A percentile compares a stretch with the other conserved stretches of the same genome.
Conservation (phyloP, 2,113 vertebrate genomes). For the Saiga tatarica region DNA sequence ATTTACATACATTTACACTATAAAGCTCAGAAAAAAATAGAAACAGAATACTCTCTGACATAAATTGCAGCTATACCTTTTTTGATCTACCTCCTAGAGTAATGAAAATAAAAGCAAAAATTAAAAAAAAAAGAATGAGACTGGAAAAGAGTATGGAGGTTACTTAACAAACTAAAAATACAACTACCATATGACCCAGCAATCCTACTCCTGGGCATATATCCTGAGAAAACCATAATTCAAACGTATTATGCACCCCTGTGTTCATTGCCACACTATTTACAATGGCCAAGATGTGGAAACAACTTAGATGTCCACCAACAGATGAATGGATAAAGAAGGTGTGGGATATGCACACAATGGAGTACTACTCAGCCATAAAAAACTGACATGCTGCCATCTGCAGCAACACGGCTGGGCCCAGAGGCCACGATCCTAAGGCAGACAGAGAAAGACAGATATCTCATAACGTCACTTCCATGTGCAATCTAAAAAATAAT, state of each 20-base stretch:
- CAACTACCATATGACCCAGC: neutral
- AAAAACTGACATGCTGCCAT: neutral
- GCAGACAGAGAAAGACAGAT: neutral
- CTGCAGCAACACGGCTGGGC: neutral
- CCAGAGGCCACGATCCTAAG: neutral
- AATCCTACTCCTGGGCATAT: neutral
- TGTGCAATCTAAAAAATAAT: neutral
- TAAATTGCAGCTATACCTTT: neutral
- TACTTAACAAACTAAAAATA: neutral
- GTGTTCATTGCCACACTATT: neutral
- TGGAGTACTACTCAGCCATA: neutral
- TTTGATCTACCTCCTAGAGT: neutral
- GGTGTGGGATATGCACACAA: neutral
- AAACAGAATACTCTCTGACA: neutral
- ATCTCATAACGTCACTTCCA: neutral
- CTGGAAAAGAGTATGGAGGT: neutral
- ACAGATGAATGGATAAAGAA: neutral
- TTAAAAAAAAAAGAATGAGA: neutral
- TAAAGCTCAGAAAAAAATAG: neutral
- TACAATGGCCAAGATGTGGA: neutral
- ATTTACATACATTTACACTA: neutral
- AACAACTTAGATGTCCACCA: neutral
- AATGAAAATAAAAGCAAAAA: neutral
- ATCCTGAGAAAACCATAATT: neutral
- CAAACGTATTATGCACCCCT: neutral